Base-by-base conservation (phyloP, 2,888 invertebrate genomes). In the Synanthedon myopaeformis region DNA sequence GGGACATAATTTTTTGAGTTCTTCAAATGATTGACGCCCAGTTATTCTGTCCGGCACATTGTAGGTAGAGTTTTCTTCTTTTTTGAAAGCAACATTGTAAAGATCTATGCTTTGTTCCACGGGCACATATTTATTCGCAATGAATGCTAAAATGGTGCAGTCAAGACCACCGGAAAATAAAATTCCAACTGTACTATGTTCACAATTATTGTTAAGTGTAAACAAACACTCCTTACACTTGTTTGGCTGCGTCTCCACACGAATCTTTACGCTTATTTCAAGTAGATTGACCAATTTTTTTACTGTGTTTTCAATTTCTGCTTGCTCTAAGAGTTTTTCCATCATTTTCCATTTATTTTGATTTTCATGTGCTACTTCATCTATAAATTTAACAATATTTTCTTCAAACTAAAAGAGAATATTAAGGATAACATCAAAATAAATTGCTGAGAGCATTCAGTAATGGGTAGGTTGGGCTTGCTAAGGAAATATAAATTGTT, bases 91-190 rank as follows among this genome's bases (percentile, higher is more conserved):
- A n/a, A 98, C 96, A 89, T 98, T 99, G 41, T 98, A 89, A 17
- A 99, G 89, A 76, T 98, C 98, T 64, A 99, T 96, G 19, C 92
- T 89, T 68, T 94, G 92, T 52, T 87, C 69, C 56, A 67, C 65
- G 1, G 90, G 82, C 14, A 94, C 79, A 79, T 89, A 93, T 82
- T 91, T 90, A 71, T 96, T 90, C 6, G 94, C 92, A 51, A 98
- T 70, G 51, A 92, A 87, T 35, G 98, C 94, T 60, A 99, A 79
- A 62, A 98, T 91, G n/a, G 97, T 92, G 56, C 98, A 98, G 81
- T 99, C 99, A 45, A 99, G 89, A 13, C 98, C 98, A 48, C 99
- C 99, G 58, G 99, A 99, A 87, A 98, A 99, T 61, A 98, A 85
- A 55, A 99, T 86, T 49, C 93, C 95, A 41, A 95, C 83, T 70